These are phyloP conservation scores for Bungarus multicinctus DNA, from an alignment of 2,113 vertebrate genomes.

Conservation along the genomic window DNA sequence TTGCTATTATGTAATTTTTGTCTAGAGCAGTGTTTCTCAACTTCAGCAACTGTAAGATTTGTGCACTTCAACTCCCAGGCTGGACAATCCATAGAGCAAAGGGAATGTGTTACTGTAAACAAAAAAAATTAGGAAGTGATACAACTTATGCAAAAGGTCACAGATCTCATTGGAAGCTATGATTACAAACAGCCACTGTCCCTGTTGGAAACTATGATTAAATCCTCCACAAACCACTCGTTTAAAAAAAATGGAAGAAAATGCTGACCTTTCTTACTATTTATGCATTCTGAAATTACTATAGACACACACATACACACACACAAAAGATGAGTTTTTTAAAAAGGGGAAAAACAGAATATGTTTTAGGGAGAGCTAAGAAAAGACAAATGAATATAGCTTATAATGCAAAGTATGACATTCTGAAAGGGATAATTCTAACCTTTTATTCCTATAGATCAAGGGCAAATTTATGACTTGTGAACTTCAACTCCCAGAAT, in stretches of 20 bases:
- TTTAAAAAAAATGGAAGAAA: slow-evolving; percentile 35
- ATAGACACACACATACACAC: slow-evolving; percentile 22
- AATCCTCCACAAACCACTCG: slow-evolving; percentile 5
- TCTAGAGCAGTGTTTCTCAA: background rate
- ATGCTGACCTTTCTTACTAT: slow-evolving; percentile 33
- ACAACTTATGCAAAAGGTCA: slow-evolving; percentile 45
- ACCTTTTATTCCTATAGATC: background rate
- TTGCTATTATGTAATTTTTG: background rate
- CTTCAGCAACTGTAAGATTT: background rate
- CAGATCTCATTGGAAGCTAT: slow-evolving; percentile 45
- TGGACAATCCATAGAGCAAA: slow-evolving; percentile 1
- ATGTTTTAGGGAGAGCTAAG: background rate
- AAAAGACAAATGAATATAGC: background rate
- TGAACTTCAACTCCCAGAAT: too few relatives aligned
- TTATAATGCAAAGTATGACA: background rate
- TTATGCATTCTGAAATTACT: slow-evolving; percentile 41
- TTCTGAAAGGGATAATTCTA: background rate
- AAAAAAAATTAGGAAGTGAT: slow-evolving; percentile 24
- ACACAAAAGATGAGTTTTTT: slow-evolving; percentile 17
- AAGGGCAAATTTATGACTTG: too few relatives aligned
- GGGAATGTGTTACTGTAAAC: slow-evolving; percentile 3
- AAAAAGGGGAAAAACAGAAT: slow-evolving; percentile 9
- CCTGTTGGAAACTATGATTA: slow-evolving; percentile 51
- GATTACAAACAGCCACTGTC: slow-evolving; percentile 49
- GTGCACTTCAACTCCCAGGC: background rate